phyloP scores from a whole-genome alignment of 1,140 invertebrate genomes.

The Procambarus virginalis region DNA sequence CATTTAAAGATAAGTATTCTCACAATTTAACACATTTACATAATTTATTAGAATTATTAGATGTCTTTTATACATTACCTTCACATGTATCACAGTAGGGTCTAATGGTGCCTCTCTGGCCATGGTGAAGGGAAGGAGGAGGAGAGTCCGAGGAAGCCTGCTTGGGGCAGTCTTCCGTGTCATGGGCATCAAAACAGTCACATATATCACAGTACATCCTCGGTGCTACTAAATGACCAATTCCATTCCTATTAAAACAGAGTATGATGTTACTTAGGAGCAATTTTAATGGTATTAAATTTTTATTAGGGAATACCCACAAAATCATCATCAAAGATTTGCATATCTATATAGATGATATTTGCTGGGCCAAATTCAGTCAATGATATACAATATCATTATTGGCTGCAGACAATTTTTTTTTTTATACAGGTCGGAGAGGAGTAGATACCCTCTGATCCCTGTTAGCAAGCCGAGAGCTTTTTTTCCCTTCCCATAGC shows the following conservation, averaged over 20 bases:
- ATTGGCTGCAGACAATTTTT: too few relatives aligned
- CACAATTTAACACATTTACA: not conserved
- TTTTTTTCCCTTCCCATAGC: too few relatives aligned
- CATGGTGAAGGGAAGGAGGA: constrained; percentile 41
- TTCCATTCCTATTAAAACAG: constrained; percentile 45
- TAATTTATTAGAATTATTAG: not conserved
- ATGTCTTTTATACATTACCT: constrained; percentile 12
- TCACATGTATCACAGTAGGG: constrained; percentile 59
- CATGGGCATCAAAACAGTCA: constrained; percentile 95
- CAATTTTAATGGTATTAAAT: too few relatives aligned
- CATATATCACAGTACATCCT: constrained; percentile 98
- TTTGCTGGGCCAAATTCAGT: too few relatives aligned
- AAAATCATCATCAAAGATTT: too few relatives aligned
- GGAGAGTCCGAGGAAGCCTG: constrained; percentile 76
- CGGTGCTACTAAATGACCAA: constrained; percentile 77
- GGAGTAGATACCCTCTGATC: too few relatives aligned
- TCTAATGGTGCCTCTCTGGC: constrained; percentile 14
- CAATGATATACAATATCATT: too few relatives aligned
- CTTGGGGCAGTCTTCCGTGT: constrained; percentile 96
- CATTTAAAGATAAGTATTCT: not conserved
- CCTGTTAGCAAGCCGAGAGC: too few relatives aligned
- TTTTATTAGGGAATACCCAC: too few relatives aligned
- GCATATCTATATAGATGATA: too few relatives aligned
- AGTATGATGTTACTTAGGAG: too few relatives aligned
- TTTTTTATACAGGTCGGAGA: too few relatives aligned